Evolutionary conservation across 2,888 invertebrate genomes (phyloP).

Genomic region (Dimorphilus gyrociliatus): DNA sequence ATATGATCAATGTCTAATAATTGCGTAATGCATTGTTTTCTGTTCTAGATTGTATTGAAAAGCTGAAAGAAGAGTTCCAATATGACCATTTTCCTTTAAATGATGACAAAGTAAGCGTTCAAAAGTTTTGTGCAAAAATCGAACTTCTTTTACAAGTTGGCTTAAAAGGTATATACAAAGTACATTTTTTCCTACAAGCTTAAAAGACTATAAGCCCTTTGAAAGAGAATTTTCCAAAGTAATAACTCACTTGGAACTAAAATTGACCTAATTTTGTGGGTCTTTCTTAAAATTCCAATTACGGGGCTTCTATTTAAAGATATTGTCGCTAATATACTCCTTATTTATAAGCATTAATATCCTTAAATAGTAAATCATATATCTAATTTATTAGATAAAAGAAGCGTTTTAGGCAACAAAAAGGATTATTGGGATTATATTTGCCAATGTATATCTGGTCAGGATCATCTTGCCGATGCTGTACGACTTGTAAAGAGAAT

Average conservation of each 20-base stretch:
- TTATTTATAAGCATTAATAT: background rate
- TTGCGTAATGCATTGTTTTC: too few relatives aligned
- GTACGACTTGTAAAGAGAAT: constrained; percentile 37
- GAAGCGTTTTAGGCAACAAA: constrained; percentile 27
- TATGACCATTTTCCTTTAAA: constrained; percentile 26
- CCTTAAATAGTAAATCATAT: background rate
- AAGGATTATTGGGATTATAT: constrained; percentile 40
- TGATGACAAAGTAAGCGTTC: constrained; percentile 34
- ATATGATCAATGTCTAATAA: too few relatives aligned
- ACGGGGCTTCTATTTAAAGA: too few relatives aligned
- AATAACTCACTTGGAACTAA: too few relatives aligned
- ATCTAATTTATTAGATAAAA: constrained; percentile 19
- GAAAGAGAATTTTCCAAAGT: too few relatives aligned
- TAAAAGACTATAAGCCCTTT: too few relatives aligned
- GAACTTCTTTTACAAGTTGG: constrained; percentile 34
- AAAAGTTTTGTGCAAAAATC: constrained; percentile 36
- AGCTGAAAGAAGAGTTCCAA: constrained; percentile 22
- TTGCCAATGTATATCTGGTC: constrained; percentile 29
- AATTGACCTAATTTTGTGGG: too few relatives aligned
- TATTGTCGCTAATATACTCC: too few relatives aligned
- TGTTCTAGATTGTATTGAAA: constrained; percentile 23
- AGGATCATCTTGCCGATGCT: constrained; percentile 35
- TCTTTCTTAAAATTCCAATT: too few relatives aligned
- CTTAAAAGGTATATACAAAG: constrained; percentile 28
- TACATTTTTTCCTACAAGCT: too few relatives aligned